Evolutionary conservation across 2,888 invertebrate species (phyloP), one percentile per base, ranked within the genome.

Genomic region (Ephialtes manifestator): DNA sequence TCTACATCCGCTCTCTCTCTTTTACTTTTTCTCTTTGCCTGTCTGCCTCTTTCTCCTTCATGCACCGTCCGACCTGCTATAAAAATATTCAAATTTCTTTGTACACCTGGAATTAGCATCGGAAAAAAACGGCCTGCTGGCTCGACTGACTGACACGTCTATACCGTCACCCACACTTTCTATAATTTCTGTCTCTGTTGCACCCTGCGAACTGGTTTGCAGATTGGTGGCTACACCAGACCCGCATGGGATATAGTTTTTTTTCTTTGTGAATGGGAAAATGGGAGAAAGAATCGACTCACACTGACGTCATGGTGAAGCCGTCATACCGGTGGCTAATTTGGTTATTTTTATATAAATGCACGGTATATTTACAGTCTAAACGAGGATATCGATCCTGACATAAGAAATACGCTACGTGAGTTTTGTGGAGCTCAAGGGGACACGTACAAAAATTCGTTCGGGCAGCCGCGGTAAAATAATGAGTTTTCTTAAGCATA

Each of bases 41-140:
- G 5, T 11, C n/a, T 31, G 18, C 53, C 46, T 28, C 8, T 24
- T 24, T 18, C 35, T 51, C 43, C 31, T 43, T 76, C n/a, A 43
- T 60, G 48, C 20, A 55, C 46, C 48, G n/a, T 68, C 28, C 68
- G 20, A 76, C 70, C 60, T 43, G 51, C 39, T 70, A 82, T 79
- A 80, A 86, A 86, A 86, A 85, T 85, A 85, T 85, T 82, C 79
- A 82, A 82, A 85, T 85, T 82, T 82, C 82, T 80, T 82, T 82
- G 79, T 85, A 85, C 82, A 76, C 79, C 75, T 78, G 71, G 51
- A 85, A 85, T 85, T 82, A 82, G 85, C 82, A 85, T 82, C 53
- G 85, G 20, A 20, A 76, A 84, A 81, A 51, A 51, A 79, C 68
- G 79, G 78, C 65, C 77, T 68, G 63, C 55, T 43, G 18, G 63